phyloP scores from a whole-genome alignment of 2,888 invertebrate genomes.

The Mallateleia sp. region DNA sequence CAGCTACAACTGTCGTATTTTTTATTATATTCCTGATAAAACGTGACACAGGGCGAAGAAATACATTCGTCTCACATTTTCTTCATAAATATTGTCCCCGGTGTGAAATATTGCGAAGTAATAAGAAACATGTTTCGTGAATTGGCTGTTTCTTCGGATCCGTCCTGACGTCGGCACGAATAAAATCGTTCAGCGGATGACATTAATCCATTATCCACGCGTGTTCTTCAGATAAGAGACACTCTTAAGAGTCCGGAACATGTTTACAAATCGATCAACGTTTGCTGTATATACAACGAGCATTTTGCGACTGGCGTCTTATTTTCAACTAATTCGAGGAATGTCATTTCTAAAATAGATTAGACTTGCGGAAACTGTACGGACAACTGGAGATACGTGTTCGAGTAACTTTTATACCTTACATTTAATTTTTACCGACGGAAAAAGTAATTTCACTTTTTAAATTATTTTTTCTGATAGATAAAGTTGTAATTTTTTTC shows the following conservation, averaged over 20 bases:
- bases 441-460: not conserved
- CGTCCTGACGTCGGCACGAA: slow-evolving; percentile 54
- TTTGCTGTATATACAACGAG: slow-evolving; percentile 21
- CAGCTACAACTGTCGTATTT: no score
- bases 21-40: no score
- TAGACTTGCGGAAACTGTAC: slow-evolving; percentile 46
- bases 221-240: slow-evolving; percentile 57
- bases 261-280: slow-evolving; percentile 62
- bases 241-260: slow-evolving; percentile 41
- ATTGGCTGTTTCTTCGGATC: slow-evolving; percentile 29
- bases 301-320: slow-evolving; percentile 47
- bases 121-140: slow-evolving; percentile 34
- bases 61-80: no score
- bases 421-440: slow-evolving; percentile 28
- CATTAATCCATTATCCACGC: slow-evolving; percentile 65
- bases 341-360: slow-evolving; percentile 68
- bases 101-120: no score
- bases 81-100: no score
- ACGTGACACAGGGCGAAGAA: no score
- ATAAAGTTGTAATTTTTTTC: no score
- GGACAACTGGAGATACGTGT: slow-evolving; percentile 33
- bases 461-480: not conserved
- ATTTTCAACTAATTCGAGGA: slow-evolving; percentile 62
- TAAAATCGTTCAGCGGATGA: slow-evolving; percentile 59
- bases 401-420: slow-evolving; percentile 39